These are phyloP conservation scores for Brachionus koreanus DNA, from an alignment of 1,140 invertebrate genomes.

Conservation along the genomic window DNA sequence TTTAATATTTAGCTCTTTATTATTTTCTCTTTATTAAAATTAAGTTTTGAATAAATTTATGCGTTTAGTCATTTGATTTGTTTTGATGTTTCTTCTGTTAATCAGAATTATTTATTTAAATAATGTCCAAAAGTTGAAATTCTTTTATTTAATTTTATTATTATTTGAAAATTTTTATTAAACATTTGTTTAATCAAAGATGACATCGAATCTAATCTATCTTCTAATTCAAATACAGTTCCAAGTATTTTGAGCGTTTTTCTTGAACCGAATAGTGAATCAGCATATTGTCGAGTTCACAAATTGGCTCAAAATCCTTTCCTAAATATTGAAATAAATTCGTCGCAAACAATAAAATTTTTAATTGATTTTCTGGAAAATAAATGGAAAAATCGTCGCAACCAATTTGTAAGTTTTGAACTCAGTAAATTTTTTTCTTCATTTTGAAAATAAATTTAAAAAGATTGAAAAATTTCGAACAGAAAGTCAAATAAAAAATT, in stretches of 20 bases:
- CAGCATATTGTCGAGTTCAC: slow-evolving; percentile 39
- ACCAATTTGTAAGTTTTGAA: slow-evolving; percentile 8
- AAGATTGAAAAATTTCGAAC: slow-evolving; percentile 24
- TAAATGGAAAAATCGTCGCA: slow-evolving; percentile 33
- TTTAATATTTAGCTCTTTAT: too few relatives aligned
- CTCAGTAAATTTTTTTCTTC: background rate
- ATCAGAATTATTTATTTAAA: too few relatives aligned
- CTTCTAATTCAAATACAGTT: background rate
- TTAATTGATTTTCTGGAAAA: slow-evolving; percentile 28
- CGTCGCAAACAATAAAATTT: background rate
- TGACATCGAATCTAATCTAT: background rate
- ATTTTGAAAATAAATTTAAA: background rate
- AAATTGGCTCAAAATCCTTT: slow-evolving; percentile 34
- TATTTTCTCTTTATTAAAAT: too few relatives aligned
- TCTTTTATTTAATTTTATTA: too few relatives aligned
- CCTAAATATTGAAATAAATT: background rate
- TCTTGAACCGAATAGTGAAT: slow-evolving; percentile 4
- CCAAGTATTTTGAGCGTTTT: background rate
- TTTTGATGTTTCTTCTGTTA: too few relatives aligned
- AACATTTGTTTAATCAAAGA: background rate
- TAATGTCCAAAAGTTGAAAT: too few relatives aligned
- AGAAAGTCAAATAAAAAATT: slow-evolving; percentile 5
- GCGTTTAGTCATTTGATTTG: too few relatives aligned
- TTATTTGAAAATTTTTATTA: too few relatives aligned
- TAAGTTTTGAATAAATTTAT: too few relatives aligned